Evolutionary conservation across 1,140 invertebrate species (phyloP).

Genomic region (Bombus affinis): DNA sequence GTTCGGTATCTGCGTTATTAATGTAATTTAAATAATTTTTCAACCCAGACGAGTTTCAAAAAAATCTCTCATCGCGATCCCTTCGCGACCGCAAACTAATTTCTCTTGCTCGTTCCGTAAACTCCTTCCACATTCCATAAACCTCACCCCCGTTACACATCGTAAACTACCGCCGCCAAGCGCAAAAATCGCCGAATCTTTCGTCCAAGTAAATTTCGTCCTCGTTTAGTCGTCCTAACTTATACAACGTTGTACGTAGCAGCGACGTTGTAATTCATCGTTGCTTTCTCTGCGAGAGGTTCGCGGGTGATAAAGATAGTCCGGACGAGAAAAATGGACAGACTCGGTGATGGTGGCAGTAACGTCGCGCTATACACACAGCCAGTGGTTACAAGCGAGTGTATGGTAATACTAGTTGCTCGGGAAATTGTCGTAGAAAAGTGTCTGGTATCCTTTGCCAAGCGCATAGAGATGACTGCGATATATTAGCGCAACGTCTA

Average conservation of each 20-base stretch:
- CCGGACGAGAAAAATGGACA: conserved; percentile 59
- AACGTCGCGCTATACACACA: conserved; percentile 37
- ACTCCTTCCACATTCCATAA: not conserved
- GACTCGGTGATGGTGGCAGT: conserved; percentile 42
- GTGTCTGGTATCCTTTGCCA: conserved; percentile 63
- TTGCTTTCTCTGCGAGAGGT: not conserved
- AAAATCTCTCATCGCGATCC: not conserved
- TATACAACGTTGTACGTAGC: not conserved
- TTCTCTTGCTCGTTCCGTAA: not conserved
- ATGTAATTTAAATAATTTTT: not conserved
- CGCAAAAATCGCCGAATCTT: not conserved
- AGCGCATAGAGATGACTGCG: conserved; percentile 52
- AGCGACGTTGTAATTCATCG: conserved; percentile 38
- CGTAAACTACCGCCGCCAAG: not conserved
- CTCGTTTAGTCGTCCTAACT: not conserved
- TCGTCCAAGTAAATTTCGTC: conserved; percentile 9
- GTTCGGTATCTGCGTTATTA: not conserved
- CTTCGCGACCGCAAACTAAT: not conserved
- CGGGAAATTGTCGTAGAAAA: conserved; percentile 61
- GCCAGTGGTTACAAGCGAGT: conserved; percentile 37
- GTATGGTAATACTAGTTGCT: conserved; percentile 65
- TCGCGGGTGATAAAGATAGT: conserved; percentile 59
- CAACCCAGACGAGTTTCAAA: not conserved
- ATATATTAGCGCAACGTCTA: conserved; percentile 62
- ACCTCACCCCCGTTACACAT: not conserved